phyloP scores from a whole-genome alignment of 2,888 invertebrate genomes.

The Emesis russula region DNA sequence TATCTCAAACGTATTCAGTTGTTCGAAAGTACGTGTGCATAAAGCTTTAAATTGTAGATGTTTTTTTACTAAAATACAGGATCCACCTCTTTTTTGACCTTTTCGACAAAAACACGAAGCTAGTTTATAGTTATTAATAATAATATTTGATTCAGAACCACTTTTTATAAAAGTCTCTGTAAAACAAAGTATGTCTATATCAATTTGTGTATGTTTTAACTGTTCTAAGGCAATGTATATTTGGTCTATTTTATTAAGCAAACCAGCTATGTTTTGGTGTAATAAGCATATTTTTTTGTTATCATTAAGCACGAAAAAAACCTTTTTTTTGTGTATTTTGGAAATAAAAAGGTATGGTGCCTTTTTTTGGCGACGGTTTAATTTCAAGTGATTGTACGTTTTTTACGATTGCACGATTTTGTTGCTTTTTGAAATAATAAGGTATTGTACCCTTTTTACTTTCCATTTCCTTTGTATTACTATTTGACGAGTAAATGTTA shows the following conservation, averaged over 20 bases:
- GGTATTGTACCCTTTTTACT: too few relatives aligned
- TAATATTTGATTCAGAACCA: neutral
- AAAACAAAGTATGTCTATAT: neutral
- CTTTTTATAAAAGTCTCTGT: conserved; percentile 2
- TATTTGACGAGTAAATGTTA: neutral
- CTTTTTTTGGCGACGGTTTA: neutral
- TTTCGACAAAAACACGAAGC: neutral
- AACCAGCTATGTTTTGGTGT: conserved; percentile 1
- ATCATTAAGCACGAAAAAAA: neutral
- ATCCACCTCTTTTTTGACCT: neutral
- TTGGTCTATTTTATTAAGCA: neutral
- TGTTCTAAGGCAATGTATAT: neutral
- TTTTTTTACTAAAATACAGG: neutral
- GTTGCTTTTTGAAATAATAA: too few relatives aligned
- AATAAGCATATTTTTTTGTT: neutral
- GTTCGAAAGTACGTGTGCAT: neutral
- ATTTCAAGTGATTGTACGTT: too few relatives aligned
- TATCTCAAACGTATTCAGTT: neutral
- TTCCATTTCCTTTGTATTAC: too few relatives aligned
- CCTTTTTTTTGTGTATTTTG: neutral
- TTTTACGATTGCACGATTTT: neutral
- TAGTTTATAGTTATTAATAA: neutral
- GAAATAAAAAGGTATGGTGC: neutral
- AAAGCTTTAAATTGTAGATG: neutral
- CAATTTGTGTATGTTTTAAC: neutral